Evolutionary conservation across 2,113 vertebrate genomes (phyloP).

Genomic region (Anser cygnoides): DNA sequence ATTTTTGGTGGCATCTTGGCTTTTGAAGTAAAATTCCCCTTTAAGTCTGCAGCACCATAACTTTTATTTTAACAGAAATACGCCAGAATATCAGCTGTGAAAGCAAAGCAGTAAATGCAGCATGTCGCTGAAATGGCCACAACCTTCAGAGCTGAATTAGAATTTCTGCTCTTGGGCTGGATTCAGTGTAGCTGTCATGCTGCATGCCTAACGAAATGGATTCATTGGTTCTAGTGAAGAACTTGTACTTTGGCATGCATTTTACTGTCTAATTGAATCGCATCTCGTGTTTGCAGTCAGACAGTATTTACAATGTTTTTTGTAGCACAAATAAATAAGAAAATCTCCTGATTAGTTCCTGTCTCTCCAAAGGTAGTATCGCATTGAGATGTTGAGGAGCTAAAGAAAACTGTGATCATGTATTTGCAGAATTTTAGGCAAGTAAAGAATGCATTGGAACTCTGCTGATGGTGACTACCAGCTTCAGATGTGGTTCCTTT

Average conservation of each 20-base stretch:
- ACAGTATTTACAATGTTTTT: not conserved
- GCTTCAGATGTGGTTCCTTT: not conserved
- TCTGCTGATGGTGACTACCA: not conserved
- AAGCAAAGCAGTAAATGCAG: not conserved
- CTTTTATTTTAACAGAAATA: not conserved
- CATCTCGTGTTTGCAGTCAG: not conserved
- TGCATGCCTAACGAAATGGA: not conserved
- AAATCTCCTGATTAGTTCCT: not conserved
- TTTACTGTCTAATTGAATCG: not conserved
- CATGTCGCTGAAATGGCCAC: not conserved
- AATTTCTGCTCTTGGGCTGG: not conserved
- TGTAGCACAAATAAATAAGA: not conserved
- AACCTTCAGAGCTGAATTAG: not conserved
- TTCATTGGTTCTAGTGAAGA: not conserved
- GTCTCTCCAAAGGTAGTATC: not conserved
- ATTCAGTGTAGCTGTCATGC: not conserved
- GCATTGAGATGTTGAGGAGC: not conserved
- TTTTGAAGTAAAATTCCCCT: conserved; percentile 8
- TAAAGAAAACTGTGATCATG: fast-evolving
- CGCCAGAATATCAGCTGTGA: not conserved
- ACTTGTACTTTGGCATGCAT: not conserved
- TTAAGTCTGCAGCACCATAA: not conserved
- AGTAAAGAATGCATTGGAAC: not conserved
- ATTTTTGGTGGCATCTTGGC: not conserved
- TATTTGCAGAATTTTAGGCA: not conserved